phyloP scores from a whole-genome alignment of 2,888 invertebrate genomes.

The Caenorhabditis sulstoni region DNA sequence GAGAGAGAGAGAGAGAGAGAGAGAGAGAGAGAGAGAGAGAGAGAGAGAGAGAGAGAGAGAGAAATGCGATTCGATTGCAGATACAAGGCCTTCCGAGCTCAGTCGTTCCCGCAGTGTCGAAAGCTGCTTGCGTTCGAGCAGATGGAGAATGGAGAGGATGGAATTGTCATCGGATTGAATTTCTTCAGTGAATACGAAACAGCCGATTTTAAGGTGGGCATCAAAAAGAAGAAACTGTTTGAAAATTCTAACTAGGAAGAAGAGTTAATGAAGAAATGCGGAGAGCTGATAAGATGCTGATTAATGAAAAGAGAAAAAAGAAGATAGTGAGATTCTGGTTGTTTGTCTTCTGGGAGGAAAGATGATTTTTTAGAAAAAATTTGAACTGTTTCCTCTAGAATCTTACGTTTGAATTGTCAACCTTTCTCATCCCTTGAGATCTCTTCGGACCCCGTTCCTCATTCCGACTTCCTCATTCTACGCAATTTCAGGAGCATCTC shows the following conservation, averaged over 20 bases:
- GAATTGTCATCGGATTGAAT: constrained; percentile 53
- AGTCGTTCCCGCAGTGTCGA: constrained; percentile 64
- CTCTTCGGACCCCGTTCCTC: too few species aligned
- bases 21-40: neutral
- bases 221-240: constrained; percentile 1
- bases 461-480: neutral
- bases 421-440: too few species aligned
- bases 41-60: neutral
- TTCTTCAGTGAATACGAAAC: constrained; percentile 54
- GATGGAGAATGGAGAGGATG: constrained; percentile 45
- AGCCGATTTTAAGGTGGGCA: constrained; percentile 55
- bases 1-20: neutral
- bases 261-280: too few species aligned
- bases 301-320: too few species aligned
- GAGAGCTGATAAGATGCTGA: too few species aligned
- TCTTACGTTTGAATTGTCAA: too few species aligned
- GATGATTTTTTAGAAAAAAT: too few species aligned
- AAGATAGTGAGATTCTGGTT: too few species aligned
- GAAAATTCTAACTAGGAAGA: too few species aligned
- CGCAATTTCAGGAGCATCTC: constrained; percentile 52
- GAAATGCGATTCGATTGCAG: constrained; percentile 55
- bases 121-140: constrained; percentile 69
- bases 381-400: too few species aligned
- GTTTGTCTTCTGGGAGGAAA: too few species aligned
- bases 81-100: constrained; percentile 70